Percentiles rank a stretch among this genome's conserved stretches.
Conservation (phyloP, 2,888 invertebrate species). For the Tipula vernalis region DNA sequence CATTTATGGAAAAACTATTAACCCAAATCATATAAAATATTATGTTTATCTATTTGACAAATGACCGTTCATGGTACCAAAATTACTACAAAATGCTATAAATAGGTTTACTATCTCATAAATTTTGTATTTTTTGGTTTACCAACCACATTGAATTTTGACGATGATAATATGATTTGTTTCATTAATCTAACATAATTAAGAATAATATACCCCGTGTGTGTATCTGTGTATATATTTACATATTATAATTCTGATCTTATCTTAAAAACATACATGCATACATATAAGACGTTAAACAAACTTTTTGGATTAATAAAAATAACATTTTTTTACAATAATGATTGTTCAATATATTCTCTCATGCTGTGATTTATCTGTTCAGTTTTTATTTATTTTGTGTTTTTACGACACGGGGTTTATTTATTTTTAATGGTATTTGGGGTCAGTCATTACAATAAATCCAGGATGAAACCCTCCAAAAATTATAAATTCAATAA, state of each 20-base stretch:
- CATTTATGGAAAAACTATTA: background rate
- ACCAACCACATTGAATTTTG: background rate
- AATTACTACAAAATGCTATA: background rate
- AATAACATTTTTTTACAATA: background rate
- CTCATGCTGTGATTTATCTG: background rate
- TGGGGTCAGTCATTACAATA: too few species aligned
- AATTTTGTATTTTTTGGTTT: background rate
- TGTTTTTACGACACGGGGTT: background rate
- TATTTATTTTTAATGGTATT: background rate
- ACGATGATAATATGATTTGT: background rate
- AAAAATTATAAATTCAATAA: too few species aligned
- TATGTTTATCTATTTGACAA: background rate
- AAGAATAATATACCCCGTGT: background rate
- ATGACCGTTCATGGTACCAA: background rate
- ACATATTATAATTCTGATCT: background rate
- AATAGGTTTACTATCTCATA: background rate
- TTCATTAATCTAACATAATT: background rate
- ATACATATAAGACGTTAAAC: background rate
- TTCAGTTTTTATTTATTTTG: background rate
- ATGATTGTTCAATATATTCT: background rate
- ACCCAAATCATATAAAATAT: background rate
- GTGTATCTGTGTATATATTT: too few species aligned
- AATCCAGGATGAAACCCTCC: background rate
- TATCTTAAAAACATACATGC: background rate
- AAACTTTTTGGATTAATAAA: background rate